Evolutionary conservation across 2,113 vertebrate genomes (phyloP), one percentile per base, ranked within the genome.

Genomic region (Cyphomyrus plagiostoma): DNA sequence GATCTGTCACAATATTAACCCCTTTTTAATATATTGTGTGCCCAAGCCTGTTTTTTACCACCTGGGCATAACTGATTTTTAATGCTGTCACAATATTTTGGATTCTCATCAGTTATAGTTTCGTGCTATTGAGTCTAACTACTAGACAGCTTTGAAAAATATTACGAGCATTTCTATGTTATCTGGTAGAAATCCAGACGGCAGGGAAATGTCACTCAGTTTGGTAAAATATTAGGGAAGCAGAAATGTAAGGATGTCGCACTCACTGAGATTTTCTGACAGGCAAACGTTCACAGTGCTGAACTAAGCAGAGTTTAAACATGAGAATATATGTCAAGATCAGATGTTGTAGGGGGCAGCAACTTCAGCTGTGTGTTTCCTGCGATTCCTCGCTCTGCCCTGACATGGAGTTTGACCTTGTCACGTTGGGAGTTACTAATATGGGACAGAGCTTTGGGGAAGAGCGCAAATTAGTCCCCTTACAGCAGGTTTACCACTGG

Each of bases 261-360:
- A 50, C 84, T n/a, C 30, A 11, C 66, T 46, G 83, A 89, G 82
- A 62, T 53, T 86, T 87, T 86, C 46, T 52, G 46, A 52, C 39
- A 26, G 83, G n/a, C 23, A 53, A 66, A 62, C 4, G 23, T 87
- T 87, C 10, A 53, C 50, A 87, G 58, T 87, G 85, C 62, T 77
- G 58, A 87, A 49, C 89, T 48, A 23, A 86, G 85, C 19, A 80
- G 66, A 87, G 86, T 87, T 91, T 66, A 91, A 87, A 91, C 56
- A 87, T 89, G 50, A 91, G 88, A 85, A 90, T 89, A 52, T 86
- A 58, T 90, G 90, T 89, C 88, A 70, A 89, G 90, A 90, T 90
- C 88, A 86, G 89, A 90, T 17, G 58, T 85, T 89, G 13, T 13
- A 56, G 66, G 83, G 58, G 26, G 56, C 45, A 19, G 48, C 15